Evolutionary conservation across 1,140 invertebrate species (phyloP).

Genomic region (Bradysia coprophila): DNA sequence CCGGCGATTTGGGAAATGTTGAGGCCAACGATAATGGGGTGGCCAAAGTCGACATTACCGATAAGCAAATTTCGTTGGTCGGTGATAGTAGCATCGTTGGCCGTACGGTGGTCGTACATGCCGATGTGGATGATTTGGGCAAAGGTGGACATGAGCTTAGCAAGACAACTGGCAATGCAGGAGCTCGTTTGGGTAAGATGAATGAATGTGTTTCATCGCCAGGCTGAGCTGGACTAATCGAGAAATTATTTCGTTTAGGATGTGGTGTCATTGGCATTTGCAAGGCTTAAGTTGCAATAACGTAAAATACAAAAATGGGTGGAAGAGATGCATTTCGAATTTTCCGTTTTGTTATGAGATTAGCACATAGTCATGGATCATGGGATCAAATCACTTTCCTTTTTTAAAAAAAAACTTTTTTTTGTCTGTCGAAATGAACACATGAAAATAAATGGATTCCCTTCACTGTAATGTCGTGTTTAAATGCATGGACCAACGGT

Average conservation of each 20-base stretch:
- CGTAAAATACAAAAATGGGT: too few species aligned
- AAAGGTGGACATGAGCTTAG: constrained; percentile 84
- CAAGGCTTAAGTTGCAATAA: constrained; percentile 27
- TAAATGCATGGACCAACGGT: too few species aligned
- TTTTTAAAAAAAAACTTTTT: too few species aligned
- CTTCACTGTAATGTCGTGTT: too few species aligned
- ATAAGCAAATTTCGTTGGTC: constrained; percentile 49
- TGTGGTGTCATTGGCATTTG: constrained; percentile 94
- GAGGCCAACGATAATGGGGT: constrained; percentile 47
- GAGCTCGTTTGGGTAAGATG: constrained; percentile 82
- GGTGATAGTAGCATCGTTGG: constrained; percentile 71
- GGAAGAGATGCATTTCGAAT: too few species aligned
- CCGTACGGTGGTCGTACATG: constrained; percentile 81
- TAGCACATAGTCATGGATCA: too few species aligned
- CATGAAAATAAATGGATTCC: too few species aligned
- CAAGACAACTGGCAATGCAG: constrained; percentile 93
- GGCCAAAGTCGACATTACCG: constrained; percentile 57
- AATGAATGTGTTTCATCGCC: too few species aligned
- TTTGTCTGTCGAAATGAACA: too few species aligned
- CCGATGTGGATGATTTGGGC: constrained; percentile 87
- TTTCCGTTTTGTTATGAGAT: too few species aligned
- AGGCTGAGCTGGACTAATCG: too few species aligned
- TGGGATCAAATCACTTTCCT: too few species aligned
- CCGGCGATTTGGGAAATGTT: constrained; percentile 88
- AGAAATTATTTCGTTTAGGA: constrained; percentile 72